Evolutionary conservation across 2,888 invertebrate species (phyloP).

Genomic region (Pasiphila rectangulata): DNA sequence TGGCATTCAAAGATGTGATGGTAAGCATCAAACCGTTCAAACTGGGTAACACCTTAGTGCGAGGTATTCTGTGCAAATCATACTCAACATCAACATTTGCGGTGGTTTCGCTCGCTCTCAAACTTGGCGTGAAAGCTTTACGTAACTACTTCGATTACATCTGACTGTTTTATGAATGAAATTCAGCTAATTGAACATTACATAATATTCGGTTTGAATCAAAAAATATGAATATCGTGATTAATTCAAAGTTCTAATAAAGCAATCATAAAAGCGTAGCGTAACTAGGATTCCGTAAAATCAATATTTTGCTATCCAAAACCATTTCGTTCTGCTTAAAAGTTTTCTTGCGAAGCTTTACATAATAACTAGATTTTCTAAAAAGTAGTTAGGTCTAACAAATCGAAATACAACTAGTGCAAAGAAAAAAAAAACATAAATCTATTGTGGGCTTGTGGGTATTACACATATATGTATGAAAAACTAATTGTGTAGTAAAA

Average conservation of each 20-base stretch:
- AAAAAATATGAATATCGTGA: slow-evolving; percentile 78
- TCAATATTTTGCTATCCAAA: background rate
- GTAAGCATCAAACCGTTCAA: slow-evolving; percentile 38
- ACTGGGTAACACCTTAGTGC: slow-evolving; percentile 37
- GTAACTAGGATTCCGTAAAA: slow-evolving; percentile 1
- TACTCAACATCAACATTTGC: slow-evolving; percentile 48
- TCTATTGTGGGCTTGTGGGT: background rate
- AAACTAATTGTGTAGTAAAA: background rate
- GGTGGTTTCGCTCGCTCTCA: slow-evolving; percentile 38
- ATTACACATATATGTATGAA: too few species aligned
- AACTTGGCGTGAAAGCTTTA: slow-evolving; percentile 28
- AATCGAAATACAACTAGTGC: background rate
- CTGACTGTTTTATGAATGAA: slow-evolving; percentile 33
- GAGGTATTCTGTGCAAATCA: slow-evolving; percentile 56
- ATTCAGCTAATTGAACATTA: slow-evolving; percentile 24
- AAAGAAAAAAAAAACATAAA: background rate
- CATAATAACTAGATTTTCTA: background rate
- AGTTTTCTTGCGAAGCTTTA: background rate
- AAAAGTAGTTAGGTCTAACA: background rate
- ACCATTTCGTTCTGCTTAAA: background rate
- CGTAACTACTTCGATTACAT: slow-evolving; percentile 30
- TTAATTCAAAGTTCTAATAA: slow-evolving; percentile 28
- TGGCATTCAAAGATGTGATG: slow-evolving; percentile 43
- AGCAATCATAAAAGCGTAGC: slow-evolving; percentile 29
- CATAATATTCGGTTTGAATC: slow-evolving; percentile 32